A percentile compares a stretch with the other conserved stretches of the same genome.
Evolutionary conservation across 2,113 vertebrate species (phyloP).

Genomic region (Microtus richardsoni): DNA sequence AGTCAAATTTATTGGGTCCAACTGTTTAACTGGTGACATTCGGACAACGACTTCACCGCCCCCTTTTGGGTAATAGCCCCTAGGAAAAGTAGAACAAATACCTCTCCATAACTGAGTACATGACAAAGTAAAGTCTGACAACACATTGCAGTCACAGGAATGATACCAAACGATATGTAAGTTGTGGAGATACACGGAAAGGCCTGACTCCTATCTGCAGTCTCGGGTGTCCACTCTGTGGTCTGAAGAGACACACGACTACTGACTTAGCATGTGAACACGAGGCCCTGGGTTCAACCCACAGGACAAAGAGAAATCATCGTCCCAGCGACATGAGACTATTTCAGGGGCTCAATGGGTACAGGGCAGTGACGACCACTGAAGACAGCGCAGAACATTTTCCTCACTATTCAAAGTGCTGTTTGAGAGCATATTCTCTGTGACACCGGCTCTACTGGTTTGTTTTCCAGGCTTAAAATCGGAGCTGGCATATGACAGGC

Average conservation of each 20-base stretch:
- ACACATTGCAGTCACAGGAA: not conserved
- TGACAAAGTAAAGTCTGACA: not conserved
- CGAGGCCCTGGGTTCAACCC: no score
- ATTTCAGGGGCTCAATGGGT: not conserved
- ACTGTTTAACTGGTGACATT: conserved; percentile 92
- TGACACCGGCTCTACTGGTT: not conserved
- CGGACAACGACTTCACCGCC: conserved; percentile 93
- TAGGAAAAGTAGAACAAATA: conserved; percentile 77
- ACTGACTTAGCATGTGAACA: not conserved
- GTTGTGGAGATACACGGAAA: not conserved
- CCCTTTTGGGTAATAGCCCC: conserved; percentile 97
- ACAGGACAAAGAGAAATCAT: not conserved
- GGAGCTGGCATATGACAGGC: not conserved
- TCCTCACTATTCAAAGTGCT: not conserved
- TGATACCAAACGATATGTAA: not conserved
- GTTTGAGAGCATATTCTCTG: not conserved
- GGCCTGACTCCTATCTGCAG: not conserved
- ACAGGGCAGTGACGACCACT: not conserved
- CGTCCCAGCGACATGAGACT: not conserved
- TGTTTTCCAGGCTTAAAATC: not conserved
- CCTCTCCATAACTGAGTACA: not conserved
- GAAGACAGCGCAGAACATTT: not conserved
- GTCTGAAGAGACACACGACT: not conserved
- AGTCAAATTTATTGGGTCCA: conserved; percentile 92
- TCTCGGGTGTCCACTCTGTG: not conserved